These are phyloP conservation scores for Tenrec ecaudatus DNA, from an alignment of 2,113 vertebrate genomes.

Conservation along the genomic window DNA sequence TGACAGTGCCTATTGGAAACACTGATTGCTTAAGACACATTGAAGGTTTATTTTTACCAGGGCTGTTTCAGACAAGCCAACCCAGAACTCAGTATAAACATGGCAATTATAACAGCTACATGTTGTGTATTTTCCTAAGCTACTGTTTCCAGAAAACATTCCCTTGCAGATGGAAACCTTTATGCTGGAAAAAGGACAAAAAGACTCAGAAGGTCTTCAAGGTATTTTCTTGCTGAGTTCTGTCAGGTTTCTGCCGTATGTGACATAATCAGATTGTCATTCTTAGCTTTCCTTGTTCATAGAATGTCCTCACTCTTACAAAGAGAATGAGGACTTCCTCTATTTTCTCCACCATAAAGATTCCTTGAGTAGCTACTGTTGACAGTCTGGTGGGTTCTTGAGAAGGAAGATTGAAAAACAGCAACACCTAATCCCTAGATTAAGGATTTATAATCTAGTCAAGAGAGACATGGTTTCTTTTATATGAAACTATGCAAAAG, in stretches of 20 bases:
- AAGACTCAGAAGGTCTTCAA: constrained; percentile 57
- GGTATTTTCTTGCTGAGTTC: constrained; percentile 59
- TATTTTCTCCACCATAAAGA: background rate
- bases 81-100: constrained; percentile 72
- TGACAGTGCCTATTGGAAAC: constrained; percentile 69
- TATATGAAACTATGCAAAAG: background rate
- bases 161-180: constrained; percentile 75
- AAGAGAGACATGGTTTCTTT: constrained; percentile 7
- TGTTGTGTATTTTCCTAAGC: constrained; percentile 78
- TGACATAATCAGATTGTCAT: constrained; percentile 3
- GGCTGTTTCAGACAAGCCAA: constrained; percentile 62
- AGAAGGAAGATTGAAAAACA: background rate
- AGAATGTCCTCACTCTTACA: constrained; percentile 14
- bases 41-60: constrained; percentile 74
- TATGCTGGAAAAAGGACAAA: constrained; percentile 56
- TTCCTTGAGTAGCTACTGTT: background rate
- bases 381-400: constrained; percentile 10
- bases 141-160: constrained; percentile 73
- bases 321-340: constrained; percentile 38
- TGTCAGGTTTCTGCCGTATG: constrained; percentile 20
- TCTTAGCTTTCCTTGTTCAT: constrained; percentile 43
- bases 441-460: constrained; percentile 18
- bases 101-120: constrained; percentile 64
- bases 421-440: background rate
- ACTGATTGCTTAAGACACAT: constrained; percentile 63